These are phyloP conservation scores for Bombus impatiens DNA, from an alignment of 1,140 invertebrate genomes.

Conservation along the genomic window DNA sequence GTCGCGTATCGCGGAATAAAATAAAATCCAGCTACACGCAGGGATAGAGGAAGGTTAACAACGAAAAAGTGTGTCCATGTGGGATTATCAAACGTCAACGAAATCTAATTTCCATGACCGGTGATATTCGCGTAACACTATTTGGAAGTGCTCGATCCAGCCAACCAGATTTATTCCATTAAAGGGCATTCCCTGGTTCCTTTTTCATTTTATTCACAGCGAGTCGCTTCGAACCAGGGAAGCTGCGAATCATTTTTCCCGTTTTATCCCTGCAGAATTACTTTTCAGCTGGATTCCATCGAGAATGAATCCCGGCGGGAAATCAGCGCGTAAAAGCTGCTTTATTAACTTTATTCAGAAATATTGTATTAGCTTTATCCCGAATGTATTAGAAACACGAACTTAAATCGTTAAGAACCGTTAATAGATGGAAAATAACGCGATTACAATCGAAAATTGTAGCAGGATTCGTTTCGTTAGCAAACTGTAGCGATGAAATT, in stretches of 20 bases:
- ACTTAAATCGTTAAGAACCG: background rate
- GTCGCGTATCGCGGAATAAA: too few relatives aligned
- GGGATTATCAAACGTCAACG: constrained; percentile 2
- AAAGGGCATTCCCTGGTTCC: background rate
- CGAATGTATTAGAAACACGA: background rate
- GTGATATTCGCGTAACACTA: background rate
- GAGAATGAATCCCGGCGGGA: background rate
- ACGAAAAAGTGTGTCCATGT: background rate
- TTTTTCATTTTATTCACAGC: background rate
- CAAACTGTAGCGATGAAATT: too few relatives aligned
- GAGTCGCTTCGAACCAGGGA: background rate
- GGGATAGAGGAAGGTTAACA: background rate
- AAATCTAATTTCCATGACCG: background rate
- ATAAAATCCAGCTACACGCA: background rate
- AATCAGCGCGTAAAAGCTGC: background rate
- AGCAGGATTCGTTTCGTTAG: too few relatives aligned
- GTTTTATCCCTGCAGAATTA: background rate
- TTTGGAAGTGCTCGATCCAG: background rate
- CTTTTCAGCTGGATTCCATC: background rate
- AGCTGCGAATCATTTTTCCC: background rate
- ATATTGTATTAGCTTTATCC: background rate
- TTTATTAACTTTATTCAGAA: background rate
- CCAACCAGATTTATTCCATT: background rate
- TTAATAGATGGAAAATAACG: background rate
- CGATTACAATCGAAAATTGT: too few relatives aligned